Evolutionary conservation across 2,113 vertebrate species (phyloP), one percentile per base, ranked within the genome.

Genomic region (Rhinolophus sinicus): DNA sequence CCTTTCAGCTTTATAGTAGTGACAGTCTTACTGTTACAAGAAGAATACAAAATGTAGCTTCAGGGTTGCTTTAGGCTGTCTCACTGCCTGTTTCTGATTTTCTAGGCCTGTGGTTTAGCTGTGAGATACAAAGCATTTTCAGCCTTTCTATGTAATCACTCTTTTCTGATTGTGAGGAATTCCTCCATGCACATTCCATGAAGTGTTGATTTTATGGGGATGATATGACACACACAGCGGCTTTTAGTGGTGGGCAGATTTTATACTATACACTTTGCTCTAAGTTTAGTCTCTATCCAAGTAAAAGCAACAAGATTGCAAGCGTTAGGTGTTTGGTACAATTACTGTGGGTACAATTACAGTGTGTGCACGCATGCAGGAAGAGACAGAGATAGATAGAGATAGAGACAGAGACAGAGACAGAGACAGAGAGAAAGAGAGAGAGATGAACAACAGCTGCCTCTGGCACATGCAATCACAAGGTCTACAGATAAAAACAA

Each of bases 281-380:
- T 54, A 75, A 87, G 75, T 64, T 62, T 94, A 93, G 30, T 35
- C 50, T 87, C 70, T 76, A 22, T 40, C 62, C 33, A 96, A 93
- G 14, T 52, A 80, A 80, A 75, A 86, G 78, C 30, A 65, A 88
- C 21, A 24, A 84, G 30, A 52, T 16, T 78, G 78, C 4, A 76
- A 35, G 76, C 62, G 84, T 35, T 81, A 44, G 12, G 24, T 70
- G 19, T 56, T 70, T 35, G 24, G 33, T 38, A 13, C 15, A 75
- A 35, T 76, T 52, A 54, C 64, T 3, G n/a, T 8, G 24, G 12
- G 8, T 44, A 44, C 40, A 44, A 5, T 44, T 44, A 44, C 40
- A 4, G 11, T 13, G 30, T 47, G 67, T 21, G 21, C 24, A 2
- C 6, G 13, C 8, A 16, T 26, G 67, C 22, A 6, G 33, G 14